These are phyloP conservation scores for Pterophyllum scalare DNA, from an alignment of 2,113 vertebrate genomes.

Conservation along the genomic window DNA sequence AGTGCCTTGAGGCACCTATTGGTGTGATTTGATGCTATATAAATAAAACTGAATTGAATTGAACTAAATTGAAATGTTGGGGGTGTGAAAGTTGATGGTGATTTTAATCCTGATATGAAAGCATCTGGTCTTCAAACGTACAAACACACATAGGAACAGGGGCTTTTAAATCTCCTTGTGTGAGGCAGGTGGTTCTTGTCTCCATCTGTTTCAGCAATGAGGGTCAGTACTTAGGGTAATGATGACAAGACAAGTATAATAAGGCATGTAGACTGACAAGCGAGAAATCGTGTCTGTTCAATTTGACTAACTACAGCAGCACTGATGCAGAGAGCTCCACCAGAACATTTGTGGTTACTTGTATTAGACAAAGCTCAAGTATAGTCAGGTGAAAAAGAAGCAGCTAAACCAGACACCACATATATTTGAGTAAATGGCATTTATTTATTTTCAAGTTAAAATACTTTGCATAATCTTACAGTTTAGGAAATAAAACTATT, in stretches of 20 bases:
- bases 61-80: background rate
- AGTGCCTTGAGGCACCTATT: no score
- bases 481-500: background rate
- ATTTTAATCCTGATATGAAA: background rate
- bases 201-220: constrained; percentile 40
- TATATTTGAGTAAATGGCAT: background rate
- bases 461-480: background rate
- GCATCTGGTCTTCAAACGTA: background rate
- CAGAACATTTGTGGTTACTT: background rate
- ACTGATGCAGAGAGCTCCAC: background rate
- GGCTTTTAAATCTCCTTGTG: background rate
- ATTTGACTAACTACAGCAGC: constrained; percentile 5
- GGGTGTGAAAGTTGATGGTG: background rate
- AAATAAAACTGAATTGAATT: no score
- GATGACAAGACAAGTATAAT: constrained; percentile 15
- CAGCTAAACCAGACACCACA: background rate
- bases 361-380: background rate
- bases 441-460: background rate
- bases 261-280: constrained; percentile 20
- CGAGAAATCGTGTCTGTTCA: background rate
- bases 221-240: constrained; percentile 43
- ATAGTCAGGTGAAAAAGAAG: background rate
- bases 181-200: constrained; percentile 11
- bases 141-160: background rate
- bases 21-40: no score